Percentiles rank a stretch among this genome's conserved stretches.
Conservation (phyloP, 2,797 vertebrate genomes). For the Crenichthys baileyi region DNA sequence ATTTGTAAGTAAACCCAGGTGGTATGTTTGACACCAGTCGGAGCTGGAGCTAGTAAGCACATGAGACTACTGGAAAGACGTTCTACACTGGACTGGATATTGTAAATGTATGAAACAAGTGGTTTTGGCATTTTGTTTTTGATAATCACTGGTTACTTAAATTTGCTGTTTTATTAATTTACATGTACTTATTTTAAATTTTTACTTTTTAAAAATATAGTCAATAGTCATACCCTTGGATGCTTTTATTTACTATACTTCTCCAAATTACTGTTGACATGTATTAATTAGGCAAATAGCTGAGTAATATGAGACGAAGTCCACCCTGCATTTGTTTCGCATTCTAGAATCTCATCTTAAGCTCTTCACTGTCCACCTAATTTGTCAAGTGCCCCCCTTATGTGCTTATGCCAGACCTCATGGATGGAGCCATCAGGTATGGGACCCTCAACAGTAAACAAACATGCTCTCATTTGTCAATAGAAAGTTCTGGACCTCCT, state of each 20-base stretch:
- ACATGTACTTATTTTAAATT: not conserved
- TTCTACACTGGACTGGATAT: not conserved
- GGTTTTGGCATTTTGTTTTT: not conserved
- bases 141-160: not conserved
- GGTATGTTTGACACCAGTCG: not conserved
- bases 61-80: not conserved
- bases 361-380: conserved; percentile 58
- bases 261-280: conserved; percentile 13
- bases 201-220: conserved; percentile 1
- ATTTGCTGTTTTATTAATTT: not conserved
- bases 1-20: not conserved
- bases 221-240: not conserved
- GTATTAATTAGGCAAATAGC: conserved; percentile 18
- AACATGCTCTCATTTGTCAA: conserved; percentile 70
- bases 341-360: conserved; percentile 50
- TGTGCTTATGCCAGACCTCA: conserved; percentile 47
- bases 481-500: conserved; percentile 53
- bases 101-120: not conserved
- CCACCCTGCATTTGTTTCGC: conserved; percentile 38
- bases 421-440: conserved; percentile 60
- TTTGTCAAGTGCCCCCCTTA: conserved; percentile 60
- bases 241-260: conserved; percentile 7
- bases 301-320: conserved; percentile 40
- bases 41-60: not conserved
- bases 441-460: conserved; percentile 67